Base-by-base conservation (phyloP, 2,113 vertebrate species). In the Lamprologus tigripictilis region DNA sequence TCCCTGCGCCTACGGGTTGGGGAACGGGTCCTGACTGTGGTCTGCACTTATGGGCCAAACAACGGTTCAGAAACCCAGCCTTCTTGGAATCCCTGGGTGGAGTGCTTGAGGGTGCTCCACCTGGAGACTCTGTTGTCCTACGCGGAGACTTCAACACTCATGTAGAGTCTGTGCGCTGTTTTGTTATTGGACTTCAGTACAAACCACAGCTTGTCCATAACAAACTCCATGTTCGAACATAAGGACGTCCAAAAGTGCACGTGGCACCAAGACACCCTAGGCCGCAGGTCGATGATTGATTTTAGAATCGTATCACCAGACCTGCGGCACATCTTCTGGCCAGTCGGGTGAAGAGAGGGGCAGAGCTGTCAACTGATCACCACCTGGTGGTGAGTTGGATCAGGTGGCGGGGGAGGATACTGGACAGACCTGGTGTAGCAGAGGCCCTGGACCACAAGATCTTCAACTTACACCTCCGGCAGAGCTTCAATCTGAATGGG, bases 21-120 rank as follows among this genome's bases (percentile, higher is more conserved):
- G 4, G 54, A 55, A 26, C 0, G 4, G 54, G 54, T 26, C 3
- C 4, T 26, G 21, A 26, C 54, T 26, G 1, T 0, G 0, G 21
- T 57, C 21, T 57, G 54, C 12, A 57, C 54, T 57, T 57, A 26
- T 26, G 54, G 21, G 54, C 21, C 54, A 26, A 26, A 57, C 21
- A 57, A 57, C 21, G 2, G 21, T 26, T 26, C 21, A 57, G 54
- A 57, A 57, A 55, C 21, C 0, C 1, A 55, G 4, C 21, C 54
- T 57, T 57, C 54, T 57, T 57, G 54, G 54, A 57, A 57, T 26
- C 54, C 21, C 54, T 57, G 54, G 21, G 54, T 57, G 54, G 12
- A 57, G 23, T 3, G 54, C 54, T 57, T 57, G 7, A 57, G 54
- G 23, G 54, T 26, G 21, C 54, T 5, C 54, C 0, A 57, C 54